Conservation (phyloP, 2,113 vertebrate genomes). For the Athene noctua region DNA sequence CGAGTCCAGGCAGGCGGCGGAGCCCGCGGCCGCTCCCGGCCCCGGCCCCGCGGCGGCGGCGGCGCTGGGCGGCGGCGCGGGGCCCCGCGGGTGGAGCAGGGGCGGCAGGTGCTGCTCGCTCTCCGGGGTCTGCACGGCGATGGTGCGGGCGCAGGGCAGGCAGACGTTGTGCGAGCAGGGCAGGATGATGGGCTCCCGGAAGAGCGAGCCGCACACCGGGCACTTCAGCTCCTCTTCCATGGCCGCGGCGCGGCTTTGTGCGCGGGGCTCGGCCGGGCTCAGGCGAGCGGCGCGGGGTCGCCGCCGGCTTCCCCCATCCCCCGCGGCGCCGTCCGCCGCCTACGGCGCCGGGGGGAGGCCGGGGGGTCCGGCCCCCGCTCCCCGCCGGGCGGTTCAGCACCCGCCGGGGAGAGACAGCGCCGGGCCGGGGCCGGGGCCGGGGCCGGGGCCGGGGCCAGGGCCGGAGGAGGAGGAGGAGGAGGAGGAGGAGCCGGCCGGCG, state of each 20-base stretch:
- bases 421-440: neutral
- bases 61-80: neutral
- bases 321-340: neutral
- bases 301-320: neutral
- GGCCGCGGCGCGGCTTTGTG: constrained; percentile 25
- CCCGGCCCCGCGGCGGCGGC: neutral
- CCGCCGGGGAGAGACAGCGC: neutral
- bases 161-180: constrained; percentile 96
- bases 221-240: constrained; percentile 98
- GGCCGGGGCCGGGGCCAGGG: no score
- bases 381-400: neutral
- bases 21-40: neutral
- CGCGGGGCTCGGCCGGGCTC: neutral
- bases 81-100: constrained; percentile 77
- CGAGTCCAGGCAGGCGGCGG: neutral
- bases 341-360: neutral
- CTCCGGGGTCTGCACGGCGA: constrained; percentile 92
- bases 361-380: neutral
- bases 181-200: constrained; percentile 93
- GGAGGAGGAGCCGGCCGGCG: neutral
- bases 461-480: no score
- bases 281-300: neutral
- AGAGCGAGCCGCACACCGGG: constrained; percentile 92
- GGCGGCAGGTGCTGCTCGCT: constrained; percentile 81
- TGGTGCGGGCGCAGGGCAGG: constrained; percentile 92